Evolutionary conservation across 2,113 vertebrate species (phyloP), one percentile per base, ranked within the genome.

Genomic region (Pitta sordida): DNA sequence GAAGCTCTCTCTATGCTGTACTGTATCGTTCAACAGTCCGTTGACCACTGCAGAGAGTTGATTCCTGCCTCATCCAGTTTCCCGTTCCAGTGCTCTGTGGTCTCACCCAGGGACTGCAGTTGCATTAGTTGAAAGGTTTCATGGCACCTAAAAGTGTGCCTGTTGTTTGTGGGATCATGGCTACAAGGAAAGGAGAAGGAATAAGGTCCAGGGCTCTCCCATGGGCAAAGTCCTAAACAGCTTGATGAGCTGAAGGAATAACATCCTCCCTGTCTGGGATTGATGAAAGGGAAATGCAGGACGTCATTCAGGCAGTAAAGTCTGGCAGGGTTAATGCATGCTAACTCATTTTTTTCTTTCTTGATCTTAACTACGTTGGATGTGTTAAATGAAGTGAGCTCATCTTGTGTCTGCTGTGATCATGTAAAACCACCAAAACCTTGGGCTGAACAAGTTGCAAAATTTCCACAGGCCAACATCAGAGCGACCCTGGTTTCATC

Each of bases 361-460:
- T 93, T 90, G 73, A 91, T 82, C 19, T 11, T 86, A 86, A 91
- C 44, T 75, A 15, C 58, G 89, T 83, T 90, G 85, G 75, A 94
- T 80, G 84, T 85, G 70, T 87, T 94, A 87, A 95, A 92, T 87
- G 87, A 92, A 84, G 64, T 59, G 78, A 92, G n/a, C 62, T 94
- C 53, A 32, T 82, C 84, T 87, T 56, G 51, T 32, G 21, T 67
- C 64, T 89, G 69, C 60, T 55, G 29, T 52, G 36, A 52, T 88
- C 39, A 37, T 3, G 2, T 79, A 83, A 96, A 90, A 59, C 16
- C 30, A 44, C 21, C 44, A 37, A 44, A 93, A 68, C 21, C 34
- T 82, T 62, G 58, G 20, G 26, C 44, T 94, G 88, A 69, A 51
- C 59, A 43, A 71, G 26, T 12, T 70, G 55, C 48, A 91, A n/a